These are phyloP conservation scores for Anser cygnoides DNA, from an alignment of 2,113 vertebrate species.

Conservation along the genomic window DNA sequence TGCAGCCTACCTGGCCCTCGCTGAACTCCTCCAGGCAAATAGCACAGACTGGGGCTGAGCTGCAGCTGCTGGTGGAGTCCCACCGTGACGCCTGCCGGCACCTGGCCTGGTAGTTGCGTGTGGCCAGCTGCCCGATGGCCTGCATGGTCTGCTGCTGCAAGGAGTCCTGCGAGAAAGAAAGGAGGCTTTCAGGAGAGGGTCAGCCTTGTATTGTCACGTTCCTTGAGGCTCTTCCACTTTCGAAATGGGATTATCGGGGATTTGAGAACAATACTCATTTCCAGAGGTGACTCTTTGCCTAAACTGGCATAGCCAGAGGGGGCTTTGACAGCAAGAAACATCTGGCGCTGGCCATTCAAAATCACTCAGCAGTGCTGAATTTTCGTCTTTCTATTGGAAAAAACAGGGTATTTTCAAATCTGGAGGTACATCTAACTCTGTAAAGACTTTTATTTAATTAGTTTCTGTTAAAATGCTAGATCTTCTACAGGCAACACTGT, in stretches of 20 bases:
- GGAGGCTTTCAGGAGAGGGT: neutral
- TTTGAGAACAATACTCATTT: rapidly evolving
- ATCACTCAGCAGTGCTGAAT: neutral
- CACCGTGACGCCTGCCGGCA: constrained; percentile 70
- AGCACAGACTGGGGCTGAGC: constrained; percentile 90
- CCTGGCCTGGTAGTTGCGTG: constrained; percentile 83
- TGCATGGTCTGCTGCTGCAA: constrained; percentile 91
- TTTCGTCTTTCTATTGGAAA: neutral
- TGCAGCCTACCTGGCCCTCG: constrained; percentile 89
- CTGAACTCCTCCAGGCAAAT: constrained; percentile 97
- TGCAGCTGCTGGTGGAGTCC: constrained; percentile 90
- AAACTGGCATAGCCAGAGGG: neutral
- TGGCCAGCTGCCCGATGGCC: constrained; percentile 90
- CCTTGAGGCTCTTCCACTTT: rapidly evolving
- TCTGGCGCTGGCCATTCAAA: neutral
- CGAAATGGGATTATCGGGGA: neutral
- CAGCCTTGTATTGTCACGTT: neutral
- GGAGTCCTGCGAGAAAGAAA: constrained; percentile 81
- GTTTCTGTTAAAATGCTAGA: neutral
- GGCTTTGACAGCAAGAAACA: neutral
- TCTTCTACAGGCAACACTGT: neutral
- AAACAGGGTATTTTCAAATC: neutral
- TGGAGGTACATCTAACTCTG: neutral
- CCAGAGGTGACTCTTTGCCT: neutral
- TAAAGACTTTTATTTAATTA: neutral